A percentile compares a stretch with the other conserved stretches of the same genome.
phyloP scores from a whole-genome alignment of 2,797 vertebrate genomes.

The Acipenser transmontanus region DNA sequence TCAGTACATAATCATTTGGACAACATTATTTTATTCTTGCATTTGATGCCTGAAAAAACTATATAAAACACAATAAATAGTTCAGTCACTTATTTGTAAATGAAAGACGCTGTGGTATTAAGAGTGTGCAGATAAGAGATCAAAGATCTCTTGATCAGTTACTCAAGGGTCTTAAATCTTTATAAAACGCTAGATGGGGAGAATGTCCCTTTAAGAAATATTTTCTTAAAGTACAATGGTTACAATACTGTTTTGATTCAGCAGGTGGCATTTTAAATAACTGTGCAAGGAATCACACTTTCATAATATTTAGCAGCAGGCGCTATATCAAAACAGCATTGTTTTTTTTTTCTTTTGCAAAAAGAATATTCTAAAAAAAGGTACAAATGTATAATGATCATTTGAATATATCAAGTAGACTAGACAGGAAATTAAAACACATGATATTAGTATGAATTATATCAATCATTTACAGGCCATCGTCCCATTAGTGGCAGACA shows the following conservation, averaged over 20 bases:
- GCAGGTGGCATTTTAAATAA: constrained; percentile 7
- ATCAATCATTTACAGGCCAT: constrained; percentile 10
- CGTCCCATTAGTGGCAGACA: constrained; percentile 12
- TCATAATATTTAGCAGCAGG: constrained; percentile 8
- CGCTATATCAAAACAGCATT: constrained; percentile 10
- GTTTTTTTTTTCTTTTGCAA: constrained; percentile 2
- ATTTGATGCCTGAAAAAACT: no score
- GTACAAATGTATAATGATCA: constrained; percentile 8
- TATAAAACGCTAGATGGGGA: background rate
- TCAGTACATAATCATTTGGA: no score
- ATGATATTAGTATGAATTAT: constrained; percentile 10
- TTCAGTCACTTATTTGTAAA: no score
- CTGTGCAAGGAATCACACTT: background rate
- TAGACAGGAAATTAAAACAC: constrained; percentile 11
- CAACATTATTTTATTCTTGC: no score
- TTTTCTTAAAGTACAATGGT: background rate
- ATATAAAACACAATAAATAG: no score
- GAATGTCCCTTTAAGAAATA: constrained; percentile 5
- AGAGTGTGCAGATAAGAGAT: no score
- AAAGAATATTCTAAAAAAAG: constrained; percentile 4
- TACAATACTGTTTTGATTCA: constrained; percentile 7
- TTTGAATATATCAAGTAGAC: constrained; percentile 9
- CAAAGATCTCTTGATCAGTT: no score
- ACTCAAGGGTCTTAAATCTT: background rate
- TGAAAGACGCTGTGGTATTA: no score